A percentile compares a stretch with the other conserved stretches of the same genome.
Conservation (phyloP, 92 coral and sea anemone species). For the Parazoanthus darwini region DNA sequence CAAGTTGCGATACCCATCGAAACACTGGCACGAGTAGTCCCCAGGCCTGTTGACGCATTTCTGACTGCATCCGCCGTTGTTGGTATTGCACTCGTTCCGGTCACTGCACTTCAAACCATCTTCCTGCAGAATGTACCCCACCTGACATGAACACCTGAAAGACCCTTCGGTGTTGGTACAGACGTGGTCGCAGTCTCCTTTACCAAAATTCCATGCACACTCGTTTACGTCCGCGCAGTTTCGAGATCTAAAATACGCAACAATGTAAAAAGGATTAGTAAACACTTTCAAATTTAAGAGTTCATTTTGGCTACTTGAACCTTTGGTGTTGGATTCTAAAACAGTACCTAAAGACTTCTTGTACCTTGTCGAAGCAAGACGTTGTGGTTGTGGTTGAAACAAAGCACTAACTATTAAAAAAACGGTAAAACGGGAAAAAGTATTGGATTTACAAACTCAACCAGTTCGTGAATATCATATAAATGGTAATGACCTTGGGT, state of each 20-base stretch:
- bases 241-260: conserved; percentile 58
- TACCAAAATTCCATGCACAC: conserved; percentile 85
- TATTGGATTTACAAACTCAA: too few species aligned
- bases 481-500: too few species aligned
- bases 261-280: not conserved
- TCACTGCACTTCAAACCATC: conserved; percentile 85
- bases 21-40: conserved; percentile 73
- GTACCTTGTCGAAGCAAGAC: too few species aligned
- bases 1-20: conserved; percentile 73
- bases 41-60: conserved; percentile 82
- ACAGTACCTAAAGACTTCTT: too few species aligned
- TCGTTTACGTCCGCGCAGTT: conserved; percentile 89
- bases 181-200: conserved; percentile 91
- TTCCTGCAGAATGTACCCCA: conserved; percentile 65
- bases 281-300: not conserved
- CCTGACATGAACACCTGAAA: conserved; percentile 88
- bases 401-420: too few species aligned
- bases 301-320: not conserved
- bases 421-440: too few species aligned
- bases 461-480: too few species aligned
- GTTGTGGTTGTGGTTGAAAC: too few species aligned
- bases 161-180: conserved; percentile 89
- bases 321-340: too few species aligned
- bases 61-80: conserved; percentile 87
- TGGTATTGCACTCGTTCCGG: conserved; percentile 70